Conservation (phyloP, 2,113 vertebrate species). For the Chlorocebus sabaeus region DNA sequence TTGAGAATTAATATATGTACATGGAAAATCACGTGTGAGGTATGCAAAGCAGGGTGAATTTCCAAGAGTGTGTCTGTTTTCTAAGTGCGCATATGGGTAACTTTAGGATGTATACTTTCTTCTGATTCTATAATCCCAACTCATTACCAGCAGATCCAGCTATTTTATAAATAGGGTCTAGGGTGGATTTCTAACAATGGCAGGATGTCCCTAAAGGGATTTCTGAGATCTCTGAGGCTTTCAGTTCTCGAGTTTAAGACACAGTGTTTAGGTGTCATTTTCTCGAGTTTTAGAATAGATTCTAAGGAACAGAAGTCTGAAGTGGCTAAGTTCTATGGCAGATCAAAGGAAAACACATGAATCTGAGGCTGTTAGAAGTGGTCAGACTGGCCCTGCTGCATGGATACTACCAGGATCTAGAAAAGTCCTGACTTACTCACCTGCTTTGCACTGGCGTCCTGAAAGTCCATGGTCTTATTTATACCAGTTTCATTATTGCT, state of each 20-base stretch:
- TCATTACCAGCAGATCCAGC: not conserved
- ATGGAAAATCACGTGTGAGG: not conserved
- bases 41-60: not conserved
- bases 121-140: not conserved
- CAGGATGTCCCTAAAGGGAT: no score
- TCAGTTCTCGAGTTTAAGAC: not conserved
- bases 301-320: not conserved
- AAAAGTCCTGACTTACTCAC: no score
- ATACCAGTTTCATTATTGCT: not conserved
- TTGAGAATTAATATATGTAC: not conserved
- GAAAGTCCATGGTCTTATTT: no score
- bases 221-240: not conserved
- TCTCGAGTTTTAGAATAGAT: not conserved
- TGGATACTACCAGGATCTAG: not conserved
- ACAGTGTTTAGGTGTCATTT: not conserved
- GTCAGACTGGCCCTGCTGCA: not conserved
- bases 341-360: not conserved
- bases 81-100: not conserved
- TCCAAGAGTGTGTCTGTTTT: not conserved
- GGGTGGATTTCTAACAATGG: not conserved
- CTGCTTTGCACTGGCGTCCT: not conserved
- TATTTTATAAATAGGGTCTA: not conserved
- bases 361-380: not conserved
- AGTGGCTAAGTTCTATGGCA: not conserved
- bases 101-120: not conserved